Evolutionary conservation across 2,797 vertebrate genomes (phyloP).

Genomic region (Peromyscus melanophrys): DNA sequence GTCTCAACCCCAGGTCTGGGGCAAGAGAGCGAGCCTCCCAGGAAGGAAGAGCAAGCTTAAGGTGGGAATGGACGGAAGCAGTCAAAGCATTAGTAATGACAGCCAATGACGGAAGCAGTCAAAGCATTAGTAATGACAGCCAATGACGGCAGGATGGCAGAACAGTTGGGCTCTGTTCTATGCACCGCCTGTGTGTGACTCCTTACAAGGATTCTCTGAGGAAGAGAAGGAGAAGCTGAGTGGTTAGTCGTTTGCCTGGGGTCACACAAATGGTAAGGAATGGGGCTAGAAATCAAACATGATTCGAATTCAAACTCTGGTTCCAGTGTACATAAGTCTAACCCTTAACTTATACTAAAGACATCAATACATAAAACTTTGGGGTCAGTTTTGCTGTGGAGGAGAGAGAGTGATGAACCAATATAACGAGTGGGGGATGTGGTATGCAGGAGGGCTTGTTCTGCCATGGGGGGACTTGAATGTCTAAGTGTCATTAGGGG

Average conservation of each 20-base stretch:
- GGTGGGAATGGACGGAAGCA: not conserved
- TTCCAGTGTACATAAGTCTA: not conserved
- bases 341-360: not conserved
- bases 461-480: not conserved
- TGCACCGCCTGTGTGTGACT: not conserved
- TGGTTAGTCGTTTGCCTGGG: not conserved
- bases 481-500: not conserved
- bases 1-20: not conserved
- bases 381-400: not conserved
- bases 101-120: not conserved
- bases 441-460: not conserved
- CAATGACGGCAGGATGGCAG: no score
- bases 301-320: not conserved
- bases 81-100: not conserved
- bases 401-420: not conserved
- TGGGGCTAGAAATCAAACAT: not conserved
- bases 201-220: not conserved
- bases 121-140: not conserved
- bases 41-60: not conserved
- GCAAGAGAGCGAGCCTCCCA: not conserved
- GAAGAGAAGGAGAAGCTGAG: constrained; percentile 28
- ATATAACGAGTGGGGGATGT: not conserved
- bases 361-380: not conserved
- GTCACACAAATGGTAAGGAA: not conserved
- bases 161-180: not conserved